Evolutionary conservation across 2,888 invertebrate species (phyloP).

Genomic region (Parapristionchus giblindavisi): DNA sequence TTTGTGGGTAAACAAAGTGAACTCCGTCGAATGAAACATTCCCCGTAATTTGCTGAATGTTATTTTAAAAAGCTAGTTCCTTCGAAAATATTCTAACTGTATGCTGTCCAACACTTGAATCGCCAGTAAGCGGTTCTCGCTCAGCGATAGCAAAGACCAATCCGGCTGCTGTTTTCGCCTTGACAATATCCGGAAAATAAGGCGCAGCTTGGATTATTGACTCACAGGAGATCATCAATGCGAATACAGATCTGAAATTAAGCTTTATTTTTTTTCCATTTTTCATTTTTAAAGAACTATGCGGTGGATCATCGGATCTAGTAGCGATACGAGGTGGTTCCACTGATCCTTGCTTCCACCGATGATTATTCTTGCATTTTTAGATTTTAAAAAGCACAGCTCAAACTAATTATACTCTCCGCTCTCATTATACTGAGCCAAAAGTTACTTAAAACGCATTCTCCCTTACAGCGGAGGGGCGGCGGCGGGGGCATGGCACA

Average conservation of each 20-base stretch:
- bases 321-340: no score
- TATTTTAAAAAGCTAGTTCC: neutral
- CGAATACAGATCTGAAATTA: conserved; percentile 49
- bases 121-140: conserved; percentile 67
- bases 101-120: conserved; percentile 43
- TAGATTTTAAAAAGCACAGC: no score
- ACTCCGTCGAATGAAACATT: conserved; percentile 65
- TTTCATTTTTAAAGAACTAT: no score
- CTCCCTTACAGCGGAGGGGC: no score
- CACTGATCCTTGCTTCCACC: no score
- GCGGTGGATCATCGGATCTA: no score
- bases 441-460: no score
- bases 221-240: conserved; percentile 56
- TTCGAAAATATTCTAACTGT: conserved; percentile 4
- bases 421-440: no score
- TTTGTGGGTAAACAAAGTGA: conserved; percentile 68
- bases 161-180: conserved; percentile 70
- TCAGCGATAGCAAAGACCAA: conserved; percentile 68
- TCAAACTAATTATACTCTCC: no score
- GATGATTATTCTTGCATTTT: no score
- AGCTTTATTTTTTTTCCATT: no score
- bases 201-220: conserved; percentile 60
- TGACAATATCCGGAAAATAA: conserved; percentile 71
- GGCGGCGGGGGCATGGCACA: no score
- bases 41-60: conserved; percentile 58